Evolutionary conservation across 2,797 vertebrate genomes (phyloP).

Genomic region (Alosa sapidissima): DNA sequence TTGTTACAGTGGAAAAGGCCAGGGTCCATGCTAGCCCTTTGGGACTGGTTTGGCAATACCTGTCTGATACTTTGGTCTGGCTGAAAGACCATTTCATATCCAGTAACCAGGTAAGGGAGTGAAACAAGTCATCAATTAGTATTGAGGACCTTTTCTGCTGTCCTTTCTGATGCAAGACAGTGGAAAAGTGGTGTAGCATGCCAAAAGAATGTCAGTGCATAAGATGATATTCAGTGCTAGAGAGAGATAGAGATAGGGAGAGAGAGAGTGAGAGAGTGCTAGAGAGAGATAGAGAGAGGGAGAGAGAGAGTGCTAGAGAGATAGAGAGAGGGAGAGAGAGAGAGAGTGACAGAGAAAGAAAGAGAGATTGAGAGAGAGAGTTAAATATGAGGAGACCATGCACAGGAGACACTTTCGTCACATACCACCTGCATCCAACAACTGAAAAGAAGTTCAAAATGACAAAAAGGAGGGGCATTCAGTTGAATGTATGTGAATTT

Average conservation of each 20-base stretch:
- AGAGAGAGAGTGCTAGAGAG: not conserved
- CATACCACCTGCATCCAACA: slow-evolving; percentile 19
- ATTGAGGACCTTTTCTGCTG: slow-evolving; percentile 25
- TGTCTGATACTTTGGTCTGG: not conserved
- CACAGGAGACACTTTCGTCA: not conserved
- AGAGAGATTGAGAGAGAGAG: not conserved
- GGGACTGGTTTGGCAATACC: slow-evolving; percentile 4
- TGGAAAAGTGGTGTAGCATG: slow-evolving; percentile 21
- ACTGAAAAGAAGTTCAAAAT: slow-evolving; percentile 1
- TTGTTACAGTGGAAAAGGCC: not conserved
- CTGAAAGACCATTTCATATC: not conserved
- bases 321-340: not conserved
- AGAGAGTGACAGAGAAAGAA: not conserved
- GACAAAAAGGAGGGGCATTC: not conserved
- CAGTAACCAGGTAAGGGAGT: not conserved
- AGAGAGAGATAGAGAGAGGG: not conserved
- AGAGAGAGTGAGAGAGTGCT: not conserved
- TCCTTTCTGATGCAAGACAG: slow-evolving; percentile 18
- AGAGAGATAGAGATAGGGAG: not conserved
- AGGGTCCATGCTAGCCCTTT: not conserved
- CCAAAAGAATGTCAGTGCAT: slow-evolving; percentile 9
- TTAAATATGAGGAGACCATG: not conserved
- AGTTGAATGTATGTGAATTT: slow-evolving; percentile 4
- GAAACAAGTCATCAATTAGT: slow-evolving; percentile 14
- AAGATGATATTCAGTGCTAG: not conserved